Evolutionary conservation across 2,888 invertebrate genomes (phyloP), one percentile per base, ranked within the genome.

Genomic region (Lutraria lutraria): DNA sequence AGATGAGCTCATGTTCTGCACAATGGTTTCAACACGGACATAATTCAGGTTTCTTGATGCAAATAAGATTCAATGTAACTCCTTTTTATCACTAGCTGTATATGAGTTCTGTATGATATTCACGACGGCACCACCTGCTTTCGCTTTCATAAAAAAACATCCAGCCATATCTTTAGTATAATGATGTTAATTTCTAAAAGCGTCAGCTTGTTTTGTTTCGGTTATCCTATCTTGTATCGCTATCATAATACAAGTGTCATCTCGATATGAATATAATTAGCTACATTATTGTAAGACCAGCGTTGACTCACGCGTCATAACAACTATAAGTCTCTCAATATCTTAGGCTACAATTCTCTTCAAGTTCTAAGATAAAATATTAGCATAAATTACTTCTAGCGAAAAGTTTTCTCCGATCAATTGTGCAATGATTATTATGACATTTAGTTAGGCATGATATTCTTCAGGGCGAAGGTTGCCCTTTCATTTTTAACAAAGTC

Each of bases 11-110:
- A 76, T 19, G 34, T 19, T 34, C 0, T 76, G 76, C 76, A 76
- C 76, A 76, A 31, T 31, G 76, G 76, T 31, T 34, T 25, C 76
- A 31, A 19, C 21, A 34, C 29, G 13, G 25, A 34, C 76, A 19
- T 31, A 25, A 76, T 76, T 76, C 31, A 19, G 13, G 13, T 34
- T 76, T 76, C 16, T 13, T 76, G 76, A 76, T 76, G 76, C 76
- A 76, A 76, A 76, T 76, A 76, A 76, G 76, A 76, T 76, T 34
- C 31, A 76, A 8, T 34, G 76, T 76, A 76, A 76, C 76, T 76
- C 15, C 34, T 76, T 34, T n/a, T 76, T 76, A 34, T 76, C 29
- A 76, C 8, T 31, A 34, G 12, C 34, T 76, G 34, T 34, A 31
- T 31, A 76, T 76, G 76, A 34, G 31, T 76, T 34, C 31, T 76